These are phyloP conservation scores for Morpho helenor DNA, from an alignment of 2,888 invertebrate species.

Conservation along the genomic window DNA sequence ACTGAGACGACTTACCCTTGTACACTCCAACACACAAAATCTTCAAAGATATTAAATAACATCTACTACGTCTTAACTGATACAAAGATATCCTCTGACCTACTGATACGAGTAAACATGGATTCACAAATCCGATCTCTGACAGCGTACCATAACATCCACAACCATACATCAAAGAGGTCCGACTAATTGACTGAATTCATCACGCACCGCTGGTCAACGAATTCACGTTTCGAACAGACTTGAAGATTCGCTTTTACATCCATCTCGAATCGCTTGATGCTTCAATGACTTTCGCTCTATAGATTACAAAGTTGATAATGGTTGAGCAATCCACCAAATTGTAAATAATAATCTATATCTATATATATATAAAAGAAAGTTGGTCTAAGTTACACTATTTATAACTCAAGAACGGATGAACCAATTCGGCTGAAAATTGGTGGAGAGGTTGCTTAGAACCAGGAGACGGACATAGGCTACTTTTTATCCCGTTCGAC, in stretches of 20 bases:
- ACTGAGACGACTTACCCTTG: no score
- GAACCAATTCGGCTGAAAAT: no score
- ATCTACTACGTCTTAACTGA: neutral
- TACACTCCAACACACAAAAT: no score
- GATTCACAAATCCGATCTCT: slow-evolving; percentile 22
- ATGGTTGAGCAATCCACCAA: slow-evolving; percentile 8
- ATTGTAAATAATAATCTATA: neutral
- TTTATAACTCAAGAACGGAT: no score
- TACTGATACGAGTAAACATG: slow-evolving; percentile 15
- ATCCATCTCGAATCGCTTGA: slow-evolving; percentile 20
- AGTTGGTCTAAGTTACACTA: no score
- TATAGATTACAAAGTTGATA: slow-evolving; percentile 9
- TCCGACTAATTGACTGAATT: slow-evolving; percentile 33
- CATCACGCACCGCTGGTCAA: slow-evolving; percentile 25
- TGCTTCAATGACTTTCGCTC: slow-evolving; percentile 26
- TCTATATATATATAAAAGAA: no score
- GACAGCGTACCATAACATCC: slow-evolving; percentile 32
- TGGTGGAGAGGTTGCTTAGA: no score
- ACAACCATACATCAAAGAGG: slow-evolving; percentile 36
- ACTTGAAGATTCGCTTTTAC: slow-evolving; percentile 23
- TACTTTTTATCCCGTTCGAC: no score
- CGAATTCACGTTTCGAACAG: slow-evolving; percentile 22
- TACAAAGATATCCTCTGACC: slow-evolving; percentile 13
- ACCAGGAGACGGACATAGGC: no score
- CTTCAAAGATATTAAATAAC: no score